Conservation (phyloP, 2,888 invertebrate genomes). For the Escarpia spicata region DNA sequence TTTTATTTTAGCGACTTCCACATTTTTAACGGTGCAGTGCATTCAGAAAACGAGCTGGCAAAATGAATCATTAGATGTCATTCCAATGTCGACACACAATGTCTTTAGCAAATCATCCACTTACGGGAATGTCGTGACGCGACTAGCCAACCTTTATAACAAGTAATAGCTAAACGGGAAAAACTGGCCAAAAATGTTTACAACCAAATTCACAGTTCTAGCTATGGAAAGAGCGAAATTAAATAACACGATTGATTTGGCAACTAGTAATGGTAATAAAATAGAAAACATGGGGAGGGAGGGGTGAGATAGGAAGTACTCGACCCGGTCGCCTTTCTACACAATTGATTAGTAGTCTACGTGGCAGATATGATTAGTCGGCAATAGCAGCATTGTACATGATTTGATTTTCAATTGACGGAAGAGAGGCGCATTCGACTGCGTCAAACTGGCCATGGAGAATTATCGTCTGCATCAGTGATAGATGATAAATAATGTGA, state of each 20-base stretch:
- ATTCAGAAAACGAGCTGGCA: neutral
- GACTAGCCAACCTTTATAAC: neutral
- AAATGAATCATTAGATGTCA: neutral
- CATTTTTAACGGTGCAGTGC: neutral
- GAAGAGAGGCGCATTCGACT: neutral
- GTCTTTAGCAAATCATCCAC: neutral
- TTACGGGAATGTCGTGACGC: neutral
- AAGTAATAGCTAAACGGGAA: neutral
- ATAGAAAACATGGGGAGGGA: neutral
- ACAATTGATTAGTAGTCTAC: neutral
- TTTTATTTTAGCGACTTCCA: neutral
- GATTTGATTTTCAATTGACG: neutral
- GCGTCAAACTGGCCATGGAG: neutral
- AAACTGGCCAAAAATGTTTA: neutral
- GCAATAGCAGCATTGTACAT: constrained; percentile 1
- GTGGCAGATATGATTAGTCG: neutral
- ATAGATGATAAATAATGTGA: neutral
- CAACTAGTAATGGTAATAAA: neutral
- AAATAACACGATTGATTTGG: neutral
- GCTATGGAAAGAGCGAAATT: neutral
- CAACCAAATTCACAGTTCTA: neutral
- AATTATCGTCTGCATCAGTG: neutral
- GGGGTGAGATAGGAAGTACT: neutral
- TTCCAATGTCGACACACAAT: neutral
- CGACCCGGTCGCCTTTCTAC: neutral